These are phyloP conservation scores for Pristis pectinata DNA, from an alignment of 2,797 vertebrate species.

Conservation along the genomic window DNA sequence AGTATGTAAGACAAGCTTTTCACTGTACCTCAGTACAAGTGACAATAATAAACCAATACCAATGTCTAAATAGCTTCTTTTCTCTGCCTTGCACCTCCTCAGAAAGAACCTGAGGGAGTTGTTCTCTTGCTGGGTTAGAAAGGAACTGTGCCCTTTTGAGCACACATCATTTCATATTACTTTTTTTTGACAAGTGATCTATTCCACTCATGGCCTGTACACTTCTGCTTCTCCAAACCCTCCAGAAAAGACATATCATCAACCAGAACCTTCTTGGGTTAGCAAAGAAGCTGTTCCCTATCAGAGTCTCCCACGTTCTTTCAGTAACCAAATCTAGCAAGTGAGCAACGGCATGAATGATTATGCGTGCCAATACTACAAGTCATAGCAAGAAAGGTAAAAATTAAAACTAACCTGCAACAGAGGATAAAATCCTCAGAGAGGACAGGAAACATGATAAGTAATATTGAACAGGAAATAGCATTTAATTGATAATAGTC, in stretches of 20 bases:
- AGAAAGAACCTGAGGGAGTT: not conserved
- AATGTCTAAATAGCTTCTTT: not conserved
- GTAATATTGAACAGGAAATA: constrained; percentile 20
- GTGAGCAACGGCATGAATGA: not conserved
- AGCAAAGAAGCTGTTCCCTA: not conserved
- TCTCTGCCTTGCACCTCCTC: not conserved
- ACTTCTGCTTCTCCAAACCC: no score
- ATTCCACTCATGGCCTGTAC: not conserved
- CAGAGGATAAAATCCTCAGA: not conserved
- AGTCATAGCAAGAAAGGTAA: not conserved
- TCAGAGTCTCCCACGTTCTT: not conserved
- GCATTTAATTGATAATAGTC: constrained; percentile 4
- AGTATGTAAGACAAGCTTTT: no score
- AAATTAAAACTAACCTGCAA: not conserved
- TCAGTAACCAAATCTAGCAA: not conserved
- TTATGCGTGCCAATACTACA: not conserved
- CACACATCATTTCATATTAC: not conserved
- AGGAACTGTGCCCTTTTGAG: not conserved
- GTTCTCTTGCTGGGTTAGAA: not conserved
- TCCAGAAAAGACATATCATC: not conserved
- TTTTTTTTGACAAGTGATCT: not conserved
- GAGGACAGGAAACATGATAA: not conserved
- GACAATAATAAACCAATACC: no score
- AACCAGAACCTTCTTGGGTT: not conserved
- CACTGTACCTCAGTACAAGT: no score